Percentiles rank a stretch among this genome's conserved stretches.
Evolutionary conservation across 2,888 invertebrate species (phyloP).

Genomic region (Pachydiplax longipennis): DNA sequence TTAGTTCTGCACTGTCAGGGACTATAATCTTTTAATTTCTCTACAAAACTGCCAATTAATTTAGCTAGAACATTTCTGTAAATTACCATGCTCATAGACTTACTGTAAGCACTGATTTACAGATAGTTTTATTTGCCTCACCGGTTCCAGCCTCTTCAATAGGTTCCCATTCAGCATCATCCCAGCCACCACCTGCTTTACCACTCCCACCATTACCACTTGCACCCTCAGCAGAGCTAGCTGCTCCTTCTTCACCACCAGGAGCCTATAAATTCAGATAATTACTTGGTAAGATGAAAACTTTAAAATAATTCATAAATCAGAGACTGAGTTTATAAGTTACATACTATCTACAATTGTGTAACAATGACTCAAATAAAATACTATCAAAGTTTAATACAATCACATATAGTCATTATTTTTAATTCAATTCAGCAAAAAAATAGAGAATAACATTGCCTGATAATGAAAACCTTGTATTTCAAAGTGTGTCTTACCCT

Average conservation of each 20-base stretch:
- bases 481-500: no score
- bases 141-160: constrained; percentile 72
- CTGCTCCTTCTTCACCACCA: constrained; percentile 56
- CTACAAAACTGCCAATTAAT: neutral
- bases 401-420: neutral
- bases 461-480: no score
- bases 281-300: neutral
- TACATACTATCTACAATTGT: no score
- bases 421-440: neutral
- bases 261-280: constrained; percentile 23
- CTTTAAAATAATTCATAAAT: neutral
- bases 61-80: fast-evolving
- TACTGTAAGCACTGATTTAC: neutral
- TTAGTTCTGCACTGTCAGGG: neutral
- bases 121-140: constrained; percentile 53
- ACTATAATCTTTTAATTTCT: neutral
- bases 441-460: no score
- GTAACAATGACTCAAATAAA: no score
- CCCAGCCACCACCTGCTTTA: constrained; percentile 66
- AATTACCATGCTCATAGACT: neutral
- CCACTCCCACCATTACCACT: constrained; percentile 63
- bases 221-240: constrained; percentile 53
- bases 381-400: no score
- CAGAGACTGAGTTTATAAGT: no score
- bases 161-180: constrained; percentile 82